Evolutionary conservation across 1,140 invertebrate genomes (phyloP).

Genomic region (Saccostrea echinata): DNA sequence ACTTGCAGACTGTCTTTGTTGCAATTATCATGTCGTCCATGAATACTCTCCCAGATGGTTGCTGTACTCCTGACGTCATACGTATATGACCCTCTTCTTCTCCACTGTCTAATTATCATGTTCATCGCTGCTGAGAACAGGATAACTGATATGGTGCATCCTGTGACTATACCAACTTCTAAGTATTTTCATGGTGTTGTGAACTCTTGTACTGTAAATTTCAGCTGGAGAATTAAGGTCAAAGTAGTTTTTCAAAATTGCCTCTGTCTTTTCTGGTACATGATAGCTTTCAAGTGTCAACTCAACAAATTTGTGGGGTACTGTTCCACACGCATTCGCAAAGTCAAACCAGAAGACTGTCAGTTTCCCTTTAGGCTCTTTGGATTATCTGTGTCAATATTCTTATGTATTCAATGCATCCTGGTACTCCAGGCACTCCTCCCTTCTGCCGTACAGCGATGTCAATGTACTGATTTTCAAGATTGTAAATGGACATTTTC

Average conservation of each 20-base stretch:
- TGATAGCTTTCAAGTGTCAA: constrained; percentile 28
- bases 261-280: constrained; percentile 25
- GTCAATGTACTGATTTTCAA: constrained; percentile 39
- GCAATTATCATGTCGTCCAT: constrained; percentile 54
- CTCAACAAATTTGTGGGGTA: constrained; percentile 35
- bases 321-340: constrained; percentile 8
- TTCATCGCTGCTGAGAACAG: constrained; percentile 52
- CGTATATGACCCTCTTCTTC: not conserved
- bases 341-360: not conserved
- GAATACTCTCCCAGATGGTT: constrained; percentile 47
- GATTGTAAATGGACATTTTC: constrained; percentile 39
- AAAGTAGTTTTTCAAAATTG: constrained; percentile 11
- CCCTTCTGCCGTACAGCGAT: constrained; percentile 58
- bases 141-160: constrained; percentile 12
- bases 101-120: constrained; percentile 51
- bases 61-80: not conserved
- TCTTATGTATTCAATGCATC: constrained; percentile 50
- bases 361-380: constrained; percentile 14
- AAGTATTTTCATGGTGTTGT: constrained; percentile 51
- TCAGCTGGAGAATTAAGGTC: constrained; percentile 19
- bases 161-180: constrained; percentile 41
- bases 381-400: constrained; percentile 44
- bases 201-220: constrained; percentile 46
- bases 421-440: constrained; percentile 43
- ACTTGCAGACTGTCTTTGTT: constrained; percentile 29